Percentiles rank a stretch among this genome's conserved stretches.
phyloP scores from a whole-genome alignment of 92 coral and sea anemone genomes.

The Phenganax subtilis region DNA sequence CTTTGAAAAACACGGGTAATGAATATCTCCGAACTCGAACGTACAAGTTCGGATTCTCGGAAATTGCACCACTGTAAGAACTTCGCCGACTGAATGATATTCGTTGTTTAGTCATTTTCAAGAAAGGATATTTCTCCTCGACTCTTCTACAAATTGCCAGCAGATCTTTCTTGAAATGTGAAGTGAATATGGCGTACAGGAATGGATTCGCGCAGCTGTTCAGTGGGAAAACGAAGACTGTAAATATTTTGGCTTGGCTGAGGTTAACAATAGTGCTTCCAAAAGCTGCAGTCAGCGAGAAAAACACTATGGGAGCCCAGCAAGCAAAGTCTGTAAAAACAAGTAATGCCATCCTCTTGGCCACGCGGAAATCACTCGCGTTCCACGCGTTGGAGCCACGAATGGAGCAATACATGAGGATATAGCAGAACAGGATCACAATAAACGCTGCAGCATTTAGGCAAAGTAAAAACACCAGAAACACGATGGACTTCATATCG shows the following conservation, averaged over 20 bases:
- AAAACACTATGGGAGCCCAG: constrained; percentile 91
- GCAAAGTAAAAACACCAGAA: constrained; percentile 60
- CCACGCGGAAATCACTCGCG: constrained; percentile 86
- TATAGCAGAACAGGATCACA: constrained; percentile 75
- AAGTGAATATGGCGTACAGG: constrained; percentile 82
- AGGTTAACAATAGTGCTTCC: constrained; percentile 66
- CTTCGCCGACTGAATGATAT: constrained; percentile 38
- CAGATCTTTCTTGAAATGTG: constrained; percentile 88
- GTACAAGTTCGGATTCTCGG: constrained; percentile 37
- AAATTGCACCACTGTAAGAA: constrained; percentile 36
- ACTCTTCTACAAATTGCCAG: constrained; percentile 66
- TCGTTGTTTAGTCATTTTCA: constrained; percentile 19
- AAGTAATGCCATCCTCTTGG: constrained; percentile 83
- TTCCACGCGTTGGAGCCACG: constrained; percentile 99
- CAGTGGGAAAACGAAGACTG: constrained; percentile 82
- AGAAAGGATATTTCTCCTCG: constrained; percentile 51
- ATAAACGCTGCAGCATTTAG: constrained; percentile 74
- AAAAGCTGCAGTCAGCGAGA: constrained; percentile 82
- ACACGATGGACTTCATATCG: constrained; percentile 65
- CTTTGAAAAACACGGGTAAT: constrained; percentile 14
- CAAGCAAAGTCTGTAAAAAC: constrained; percentile 89
- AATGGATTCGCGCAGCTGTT: constrained; percentile 96
- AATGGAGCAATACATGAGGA: constrained; percentile 72
- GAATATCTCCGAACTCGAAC: constrained; percentile 16
- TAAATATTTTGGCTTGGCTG: constrained; percentile 77